Evolutionary conservation across 2,113 vertebrate species (phyloP).

Genomic region (Oncorhynchus mykiss): DNA sequence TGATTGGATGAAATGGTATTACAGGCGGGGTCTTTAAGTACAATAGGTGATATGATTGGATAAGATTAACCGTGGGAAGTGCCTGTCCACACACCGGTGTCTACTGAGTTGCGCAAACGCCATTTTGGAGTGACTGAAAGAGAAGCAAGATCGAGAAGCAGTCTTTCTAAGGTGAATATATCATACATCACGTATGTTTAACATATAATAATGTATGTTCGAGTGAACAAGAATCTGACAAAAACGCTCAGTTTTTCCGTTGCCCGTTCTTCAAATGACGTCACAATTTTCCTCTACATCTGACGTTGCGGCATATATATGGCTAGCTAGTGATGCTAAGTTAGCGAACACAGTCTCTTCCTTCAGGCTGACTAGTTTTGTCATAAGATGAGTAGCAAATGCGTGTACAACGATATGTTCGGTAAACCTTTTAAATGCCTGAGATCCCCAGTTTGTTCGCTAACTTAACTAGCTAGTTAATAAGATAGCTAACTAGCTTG

Average conservation of each 20-base stretch:
- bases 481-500: too few relatives aligned
- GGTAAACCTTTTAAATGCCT: too few relatives aligned
- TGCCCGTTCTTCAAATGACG: constrained; percentile 23
- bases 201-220: background rate
- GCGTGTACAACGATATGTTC: too few relatives aligned
- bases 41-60: constrained; percentile 54
- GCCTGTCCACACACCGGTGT: constrained; percentile 56
- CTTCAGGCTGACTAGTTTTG: too few relatives aligned
- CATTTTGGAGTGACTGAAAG: constrained; percentile 75
- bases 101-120: constrained; percentile 71
- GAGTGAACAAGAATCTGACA: too few relatives aligned
- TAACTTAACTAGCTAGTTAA: too few relatives aligned
- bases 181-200: background rate
- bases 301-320: constrained; percentile 63
- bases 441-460: too few relatives aligned
- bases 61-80: constrained; percentile 41
- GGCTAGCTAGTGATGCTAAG: background rate
- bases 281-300: constrained; percentile 40
- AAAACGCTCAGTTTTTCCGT: background rate
- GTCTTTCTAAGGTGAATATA: constrained; percentile 62
- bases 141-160: constrained; percentile 67
- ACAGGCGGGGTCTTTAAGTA: background rate
- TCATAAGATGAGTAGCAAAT: too few relatives aligned
- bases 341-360: too few relatives aligned
- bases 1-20: background rate